Percentiles rank a stretch among this genome's conserved stretches.
Evolutionary conservation across 30 jellyfish, hydroid and myxozoan species (phyloP).

Genomic region (Mastigias papua): DNA sequence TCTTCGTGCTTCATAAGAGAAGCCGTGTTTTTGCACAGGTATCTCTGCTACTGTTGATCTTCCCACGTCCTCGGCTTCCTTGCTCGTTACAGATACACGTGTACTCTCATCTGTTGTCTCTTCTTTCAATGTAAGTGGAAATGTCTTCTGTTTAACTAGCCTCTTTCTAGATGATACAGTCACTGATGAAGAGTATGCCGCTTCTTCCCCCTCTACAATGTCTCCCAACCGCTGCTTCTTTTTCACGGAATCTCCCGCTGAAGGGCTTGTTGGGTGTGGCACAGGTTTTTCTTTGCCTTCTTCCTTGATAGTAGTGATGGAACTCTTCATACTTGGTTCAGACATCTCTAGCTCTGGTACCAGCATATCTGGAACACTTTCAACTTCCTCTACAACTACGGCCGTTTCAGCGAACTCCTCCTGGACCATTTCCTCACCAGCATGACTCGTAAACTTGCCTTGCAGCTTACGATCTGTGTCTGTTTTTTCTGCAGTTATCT

Average conservation of each 20-base stretch:
- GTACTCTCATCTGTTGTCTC: not conserved
- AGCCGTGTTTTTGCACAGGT: slow-evolving; percentile 32
- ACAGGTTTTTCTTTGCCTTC: not conserved
- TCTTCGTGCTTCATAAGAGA: slow-evolving; percentile 47
- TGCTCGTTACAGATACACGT: not conserved
- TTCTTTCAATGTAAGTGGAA: slow-evolving; percentile 2
- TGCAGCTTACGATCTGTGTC: too few relatives aligned
- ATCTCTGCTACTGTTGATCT: slow-evolving; percentile 6
- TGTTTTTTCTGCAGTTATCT: too few relatives aligned
- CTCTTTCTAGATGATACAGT: not conserved
- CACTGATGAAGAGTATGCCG: not conserved
- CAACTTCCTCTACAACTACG: not conserved
- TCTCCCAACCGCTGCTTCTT: not conserved
- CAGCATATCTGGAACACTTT: not conserved
- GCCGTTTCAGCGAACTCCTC: not conserved
- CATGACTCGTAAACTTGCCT: too few relatives aligned
- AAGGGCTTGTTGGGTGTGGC: not conserved
- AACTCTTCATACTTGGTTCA: too few relatives aligned
- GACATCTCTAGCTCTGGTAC: too few relatives aligned
- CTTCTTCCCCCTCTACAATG: not conserved
- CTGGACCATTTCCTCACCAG: too few relatives aligned
- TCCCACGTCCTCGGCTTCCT: slow-evolving; percentile 8
- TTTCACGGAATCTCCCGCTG: not conserved
- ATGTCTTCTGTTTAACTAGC: slow-evolving; percentile 33
- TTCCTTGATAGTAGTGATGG: too few relatives aligned